A percentile compares a stretch with the other conserved stretches of the same genome.
Evolutionary conservation across 2,888 invertebrate genomes (phyloP).

Genomic region (Schrankia costaestrigalis): DNA sequence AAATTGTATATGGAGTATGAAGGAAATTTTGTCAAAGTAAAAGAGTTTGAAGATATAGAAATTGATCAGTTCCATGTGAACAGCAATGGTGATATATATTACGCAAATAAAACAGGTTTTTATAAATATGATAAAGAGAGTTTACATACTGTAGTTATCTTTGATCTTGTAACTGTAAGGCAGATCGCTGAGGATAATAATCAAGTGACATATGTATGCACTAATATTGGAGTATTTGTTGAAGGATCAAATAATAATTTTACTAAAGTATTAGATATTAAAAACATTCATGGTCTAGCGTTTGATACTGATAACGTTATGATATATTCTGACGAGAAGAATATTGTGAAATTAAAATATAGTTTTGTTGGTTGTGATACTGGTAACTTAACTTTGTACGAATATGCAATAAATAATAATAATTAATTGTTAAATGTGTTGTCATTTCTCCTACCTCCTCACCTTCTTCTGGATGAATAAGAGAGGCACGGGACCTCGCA

Average conservation of each 20-base stretch:
- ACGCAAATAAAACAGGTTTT: conserved; percentile 54
- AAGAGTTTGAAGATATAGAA: conserved; percentile 54
- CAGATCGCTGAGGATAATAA: conserved; percentile 59
- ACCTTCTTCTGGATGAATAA: no score
- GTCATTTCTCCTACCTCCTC: no score
- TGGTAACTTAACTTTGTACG: no score
- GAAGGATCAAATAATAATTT: conserved; percentile 30
- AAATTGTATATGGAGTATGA: conserved; percentile 50
- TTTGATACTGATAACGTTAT: conserved; percentile 59
- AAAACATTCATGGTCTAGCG: conserved; percentile 48
- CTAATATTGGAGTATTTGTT: conserved; percentile 49
- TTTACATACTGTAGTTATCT: conserved; percentile 30
- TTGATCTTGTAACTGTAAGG: conserved; percentile 47
- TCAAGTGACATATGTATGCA: conserved; percentile 49
- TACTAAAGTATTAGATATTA: conserved; percentile 43
- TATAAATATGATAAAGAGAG: conserved; percentile 44
- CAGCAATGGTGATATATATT: conserved; percentile 40
- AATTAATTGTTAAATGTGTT: no score
- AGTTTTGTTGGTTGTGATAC: conserved; percentile 41
- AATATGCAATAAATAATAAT: conserved; percentile 1
- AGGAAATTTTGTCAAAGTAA: conserved; percentile 49
- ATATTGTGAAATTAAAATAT: conserved; percentile 42
- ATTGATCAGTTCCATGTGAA: conserved; percentile 53
- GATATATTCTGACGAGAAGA: conserved; percentile 51
- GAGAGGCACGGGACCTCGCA: no score